Evolutionary conservation across 2,888 invertebrate genomes (phyloP).

Genomic region (Ornithoptera alexandrae): DNA sequence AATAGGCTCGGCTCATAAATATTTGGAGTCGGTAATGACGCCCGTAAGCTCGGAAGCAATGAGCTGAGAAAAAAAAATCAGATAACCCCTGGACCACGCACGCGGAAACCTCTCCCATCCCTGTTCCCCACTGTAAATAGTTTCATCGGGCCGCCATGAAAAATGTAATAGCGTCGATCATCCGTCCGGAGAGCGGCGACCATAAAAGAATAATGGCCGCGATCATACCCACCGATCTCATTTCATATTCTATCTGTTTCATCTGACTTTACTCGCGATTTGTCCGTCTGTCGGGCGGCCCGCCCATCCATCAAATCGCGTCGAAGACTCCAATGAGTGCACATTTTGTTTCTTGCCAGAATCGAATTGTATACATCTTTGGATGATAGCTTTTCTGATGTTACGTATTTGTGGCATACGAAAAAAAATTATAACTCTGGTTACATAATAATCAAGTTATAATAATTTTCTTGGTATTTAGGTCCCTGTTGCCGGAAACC

Average conservation of each 20-base stretch:
- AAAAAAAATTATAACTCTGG: neutral
- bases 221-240: constrained; percentile 49
- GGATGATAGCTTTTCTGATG: constrained; percentile 11
- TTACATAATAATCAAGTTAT: neutral
- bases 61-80: constrained; percentile 60
- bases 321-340: constrained; percentile 34
- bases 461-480: too few species aligned
- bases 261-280: constrained; percentile 52
- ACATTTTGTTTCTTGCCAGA: constrained; percentile 23
- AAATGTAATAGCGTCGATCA: constrained; percentile 62
- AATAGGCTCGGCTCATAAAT: constrained; percentile 62
- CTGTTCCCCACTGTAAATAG: constrained; percentile 46
- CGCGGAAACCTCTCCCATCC: constrained; percentile 43
- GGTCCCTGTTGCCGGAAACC: too few species aligned
- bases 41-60: constrained; percentile 68
- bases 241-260: constrained; percentile 52
- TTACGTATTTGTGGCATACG: constrained; percentile 3
- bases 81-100: constrained; percentile 52
- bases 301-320: constrained; percentile 37
- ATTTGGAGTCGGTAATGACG: constrained; percentile 68
- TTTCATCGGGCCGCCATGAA: constrained; percentile 55
- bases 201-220: constrained; percentile 47
- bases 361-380: constrained; percentile 30
- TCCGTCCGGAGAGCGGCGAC: constrained; percentile 42
- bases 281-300: constrained; percentile 39